These are phyloP conservation scores for Porites lutea DNA, from an alignment of 64 coral and sea anemone genomes.

Conservation along the genomic window DNA sequence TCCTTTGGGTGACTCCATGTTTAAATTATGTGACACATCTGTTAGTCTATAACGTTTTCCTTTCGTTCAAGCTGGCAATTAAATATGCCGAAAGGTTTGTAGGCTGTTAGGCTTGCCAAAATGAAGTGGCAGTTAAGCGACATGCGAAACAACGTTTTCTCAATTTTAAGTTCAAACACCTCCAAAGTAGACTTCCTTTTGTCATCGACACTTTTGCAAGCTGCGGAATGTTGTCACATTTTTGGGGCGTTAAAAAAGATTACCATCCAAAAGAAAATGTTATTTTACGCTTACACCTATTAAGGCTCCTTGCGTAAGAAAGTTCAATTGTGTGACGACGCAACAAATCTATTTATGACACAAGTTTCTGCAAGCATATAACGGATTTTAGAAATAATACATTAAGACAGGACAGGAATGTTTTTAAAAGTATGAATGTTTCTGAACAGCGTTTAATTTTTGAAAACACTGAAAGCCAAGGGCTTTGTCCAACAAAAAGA, in stretches of 20 bases:
- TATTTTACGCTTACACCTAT: no score
- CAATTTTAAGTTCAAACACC: slow-evolving; percentile 1
- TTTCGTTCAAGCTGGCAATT: slow-evolving; percentile 25
- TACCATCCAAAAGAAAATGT: no score
- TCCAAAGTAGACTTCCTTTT: neutral
- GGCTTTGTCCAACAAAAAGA: no score
- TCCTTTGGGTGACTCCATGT: slow-evolving; percentile 25
- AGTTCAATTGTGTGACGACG: no score
- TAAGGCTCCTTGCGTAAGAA: no score
- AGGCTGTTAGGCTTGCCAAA: neutral
- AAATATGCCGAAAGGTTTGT: neutral
- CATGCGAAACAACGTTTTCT: neutral
- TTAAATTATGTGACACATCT: slow-evolving; percentile 40
- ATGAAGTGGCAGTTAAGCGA: slow-evolving; percentile 7
- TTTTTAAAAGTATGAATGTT: no score
- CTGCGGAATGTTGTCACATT: neutral
- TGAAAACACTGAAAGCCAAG: no score
- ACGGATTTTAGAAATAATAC: no score
- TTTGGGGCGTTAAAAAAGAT: neutral
- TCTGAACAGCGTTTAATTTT: no score
- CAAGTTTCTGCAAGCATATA: no score
- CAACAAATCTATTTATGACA: no score
- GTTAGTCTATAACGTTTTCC: neutral
- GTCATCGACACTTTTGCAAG: neutral
- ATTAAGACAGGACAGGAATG: no score